These are phyloP conservation scores for Pyrrhosoma nymphula DNA, from an alignment of 2,888 invertebrate genomes.

Conservation along the genomic window DNA sequence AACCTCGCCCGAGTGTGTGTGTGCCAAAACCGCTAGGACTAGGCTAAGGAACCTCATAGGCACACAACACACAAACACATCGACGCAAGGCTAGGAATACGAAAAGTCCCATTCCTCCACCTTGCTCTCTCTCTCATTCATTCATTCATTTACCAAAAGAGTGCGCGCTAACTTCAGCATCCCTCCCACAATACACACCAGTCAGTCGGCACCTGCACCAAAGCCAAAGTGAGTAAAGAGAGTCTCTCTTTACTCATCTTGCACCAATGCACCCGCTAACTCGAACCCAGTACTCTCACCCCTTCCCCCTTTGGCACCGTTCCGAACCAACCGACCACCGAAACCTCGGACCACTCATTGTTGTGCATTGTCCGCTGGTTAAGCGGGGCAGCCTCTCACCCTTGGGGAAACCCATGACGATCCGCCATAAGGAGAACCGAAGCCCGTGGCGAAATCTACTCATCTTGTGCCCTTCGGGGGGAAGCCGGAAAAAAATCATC, in stretches of 20 bases:
- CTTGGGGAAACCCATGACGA: too few species aligned
- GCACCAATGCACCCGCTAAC: neutral
- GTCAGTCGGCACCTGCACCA: neutral
- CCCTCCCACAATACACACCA: neutral
- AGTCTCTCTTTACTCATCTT: neutral
- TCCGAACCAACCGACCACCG: neutral
- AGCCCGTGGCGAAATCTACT: neutral
- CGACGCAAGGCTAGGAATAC: neutral
- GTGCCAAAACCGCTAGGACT: neutral
- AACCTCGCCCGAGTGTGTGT: neutral
- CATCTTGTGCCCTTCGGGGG: neutral
- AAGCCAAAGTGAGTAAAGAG: too few species aligned
- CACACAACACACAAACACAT: neutral
- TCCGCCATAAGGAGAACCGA: too few species aligned
- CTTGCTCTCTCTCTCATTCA: neutral
- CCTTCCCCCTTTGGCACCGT: neutral
- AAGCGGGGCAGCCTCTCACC: too few species aligned
- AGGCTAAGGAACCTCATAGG: too few species aligned
- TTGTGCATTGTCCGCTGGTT: too few species aligned
- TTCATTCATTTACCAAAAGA: neutral
- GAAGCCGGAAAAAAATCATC: neutral
- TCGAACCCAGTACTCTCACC: neutral
- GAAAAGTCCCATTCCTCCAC: neutral
- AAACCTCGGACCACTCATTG: neutral
- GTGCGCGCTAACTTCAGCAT: neutral